phyloP scores from a whole-genome alignment of 37 sponge, comb jelly and placozoan genomes.

The Diacarnus erythraeanus region DNA sequence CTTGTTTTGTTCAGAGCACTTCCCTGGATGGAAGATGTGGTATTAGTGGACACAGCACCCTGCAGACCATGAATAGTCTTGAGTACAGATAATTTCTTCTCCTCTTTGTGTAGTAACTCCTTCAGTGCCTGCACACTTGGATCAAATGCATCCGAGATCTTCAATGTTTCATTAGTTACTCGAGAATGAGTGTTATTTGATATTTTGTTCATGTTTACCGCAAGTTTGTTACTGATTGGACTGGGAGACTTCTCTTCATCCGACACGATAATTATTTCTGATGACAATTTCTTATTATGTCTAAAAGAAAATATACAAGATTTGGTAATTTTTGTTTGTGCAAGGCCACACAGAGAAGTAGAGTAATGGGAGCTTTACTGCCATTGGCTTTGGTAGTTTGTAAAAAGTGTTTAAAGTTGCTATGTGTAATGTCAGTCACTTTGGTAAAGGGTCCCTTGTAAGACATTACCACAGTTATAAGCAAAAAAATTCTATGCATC shows the following conservation, averaged over 20 bases:
- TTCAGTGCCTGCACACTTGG: constrained; percentile 16
- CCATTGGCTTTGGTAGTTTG: no score
- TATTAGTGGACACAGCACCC: background rate
- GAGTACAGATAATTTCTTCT: constrained; percentile 40
- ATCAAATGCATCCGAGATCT: background rate
- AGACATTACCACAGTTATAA: no score
- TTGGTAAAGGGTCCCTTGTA: no score
- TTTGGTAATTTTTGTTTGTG: no score
- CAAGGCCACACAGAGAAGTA: no score
- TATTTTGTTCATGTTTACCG: background rate
- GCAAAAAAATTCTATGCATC: no score
- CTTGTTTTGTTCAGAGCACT: constrained; percentile 26
- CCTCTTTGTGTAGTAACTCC: constrained; percentile 60
- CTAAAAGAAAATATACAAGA: no score
- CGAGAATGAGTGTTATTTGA: constrained; percentile 22
- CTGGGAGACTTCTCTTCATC: constrained; percentile 32
- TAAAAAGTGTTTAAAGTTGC: no score
- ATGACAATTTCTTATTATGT: no score
- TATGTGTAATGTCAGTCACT: no score
- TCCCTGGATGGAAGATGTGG: constrained; percentile 2
- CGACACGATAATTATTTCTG: constrained; percentile 35
- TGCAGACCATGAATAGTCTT: constrained; percentile 39
- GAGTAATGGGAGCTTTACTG: no score
- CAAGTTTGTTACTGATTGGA: background rate
- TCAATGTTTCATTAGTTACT: background rate